phyloP scores from a whole-genome alignment of 2,888 invertebrate species.

The Magallana nippona region DNA sequence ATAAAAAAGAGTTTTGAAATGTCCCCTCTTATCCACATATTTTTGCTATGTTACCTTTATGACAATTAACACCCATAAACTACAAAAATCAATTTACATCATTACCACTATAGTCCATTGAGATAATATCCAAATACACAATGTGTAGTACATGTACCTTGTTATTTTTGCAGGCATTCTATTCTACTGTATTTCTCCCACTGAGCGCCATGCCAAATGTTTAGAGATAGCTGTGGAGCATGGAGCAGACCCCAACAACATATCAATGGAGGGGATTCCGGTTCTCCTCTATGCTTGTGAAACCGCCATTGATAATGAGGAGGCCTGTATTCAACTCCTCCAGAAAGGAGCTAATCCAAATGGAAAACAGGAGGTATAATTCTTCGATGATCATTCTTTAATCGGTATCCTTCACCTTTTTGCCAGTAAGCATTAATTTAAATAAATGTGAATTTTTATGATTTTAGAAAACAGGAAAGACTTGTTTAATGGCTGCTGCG shows the following conservation, averaged over 20 bases:
- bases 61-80: background rate
- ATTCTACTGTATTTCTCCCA: constrained; percentile 78
- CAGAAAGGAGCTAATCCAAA: constrained; percentile 78
- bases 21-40: background rate
- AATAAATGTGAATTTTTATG: constrained; percentile 33
- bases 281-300: constrained; percentile 78
- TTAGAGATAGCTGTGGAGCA: constrained; percentile 76
- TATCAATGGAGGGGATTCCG: constrained; percentile 76
- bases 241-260: constrained; percentile 79
- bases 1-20: background rate
- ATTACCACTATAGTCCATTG: background rate
- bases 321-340: constrained; percentile 76
- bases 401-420: too few relatives aligned
- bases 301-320: constrained; percentile 77
- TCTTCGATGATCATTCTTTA: too few relatives aligned
- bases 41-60: too few relatives aligned
- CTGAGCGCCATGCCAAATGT: constrained; percentile 78
- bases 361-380: constrained; percentile 73
- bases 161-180: constrained; percentile 71
- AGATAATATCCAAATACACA: background rate
- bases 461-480: constrained; percentile 75
- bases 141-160: background rate
- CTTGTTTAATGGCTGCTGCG: constrained; percentile 79
- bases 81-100: background rate
- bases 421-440: too few relatives aligned